Percentiles rank a stretch among this genome's conserved stretches.
These are phyloP conservation scores for Chydorus sphaericus DNA, from an alignment of 2,888 invertebrate genomes.

Conservation along the genomic window DNA sequence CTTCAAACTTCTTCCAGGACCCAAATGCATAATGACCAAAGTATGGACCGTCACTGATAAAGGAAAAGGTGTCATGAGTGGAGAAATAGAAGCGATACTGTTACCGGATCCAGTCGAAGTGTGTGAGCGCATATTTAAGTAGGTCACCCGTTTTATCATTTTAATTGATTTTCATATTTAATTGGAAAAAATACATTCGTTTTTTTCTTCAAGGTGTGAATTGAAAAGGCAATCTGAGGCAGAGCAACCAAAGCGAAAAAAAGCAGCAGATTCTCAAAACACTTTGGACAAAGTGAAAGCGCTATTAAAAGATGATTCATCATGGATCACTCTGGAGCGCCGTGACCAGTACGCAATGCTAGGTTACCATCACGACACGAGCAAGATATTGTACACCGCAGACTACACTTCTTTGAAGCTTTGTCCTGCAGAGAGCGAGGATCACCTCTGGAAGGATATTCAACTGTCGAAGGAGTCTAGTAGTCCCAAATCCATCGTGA, in stretches of 20 bases:
- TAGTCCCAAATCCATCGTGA: too few species aligned
- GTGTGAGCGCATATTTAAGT: not conserved
- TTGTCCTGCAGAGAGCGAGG: too few species aligned
- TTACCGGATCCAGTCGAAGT: not conserved
- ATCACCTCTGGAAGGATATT: not conserved
- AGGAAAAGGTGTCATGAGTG: not conserved
- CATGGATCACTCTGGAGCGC: not conserved
- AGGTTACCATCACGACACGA: not conserved
- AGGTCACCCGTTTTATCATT: not conserved
- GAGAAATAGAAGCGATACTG: not conserved
- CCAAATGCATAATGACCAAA: not conserved
- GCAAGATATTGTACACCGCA: not conserved
- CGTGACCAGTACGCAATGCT: not conserved
- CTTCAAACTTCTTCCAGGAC: not conserved
- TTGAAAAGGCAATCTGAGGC: not conserved
- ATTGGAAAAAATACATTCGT: not conserved
- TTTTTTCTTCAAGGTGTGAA: not conserved
- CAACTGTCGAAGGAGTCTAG: not conserved
- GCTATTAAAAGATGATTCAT: not conserved
- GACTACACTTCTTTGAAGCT: not conserved
- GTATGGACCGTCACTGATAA: not conserved
- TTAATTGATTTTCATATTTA: not conserved
- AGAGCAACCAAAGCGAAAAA: not conserved
- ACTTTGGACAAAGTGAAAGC: not conserved
- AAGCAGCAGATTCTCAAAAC: not conserved